Evolutionary conservation across 23 tunicate species (phyloP).

Genomic region (Aplidium turbinatum): DNA sequence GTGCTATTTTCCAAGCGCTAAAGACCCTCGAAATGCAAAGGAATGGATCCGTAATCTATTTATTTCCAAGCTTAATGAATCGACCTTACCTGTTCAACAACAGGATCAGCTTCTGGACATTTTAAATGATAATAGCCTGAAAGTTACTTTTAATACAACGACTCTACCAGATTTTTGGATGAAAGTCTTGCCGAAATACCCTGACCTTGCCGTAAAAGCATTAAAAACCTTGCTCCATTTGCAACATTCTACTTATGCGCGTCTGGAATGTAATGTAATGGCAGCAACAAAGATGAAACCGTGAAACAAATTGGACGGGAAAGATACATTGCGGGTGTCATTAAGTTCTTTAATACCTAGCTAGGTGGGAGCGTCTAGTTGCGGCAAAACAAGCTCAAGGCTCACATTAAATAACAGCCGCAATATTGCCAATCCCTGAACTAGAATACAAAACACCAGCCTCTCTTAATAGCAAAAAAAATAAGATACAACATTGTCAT

Average conservation of each 20-base stretch:
- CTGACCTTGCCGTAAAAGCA: constrained; percentile 52
- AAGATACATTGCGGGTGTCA: constrained; percentile 41
- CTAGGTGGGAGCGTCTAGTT: constrained; percentile 47
- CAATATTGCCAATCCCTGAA: no score
- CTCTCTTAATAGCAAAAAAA: no score
- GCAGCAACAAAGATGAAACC: constrained; percentile 57
- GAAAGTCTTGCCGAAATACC: constrained; percentile 43
- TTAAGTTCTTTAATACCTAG: constrained; percentile 26
- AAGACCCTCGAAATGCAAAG: constrained; percentile 46
- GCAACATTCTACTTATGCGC: constrained; percentile 60
- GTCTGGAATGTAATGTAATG: constrained; percentile 57
- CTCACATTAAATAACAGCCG: no score
- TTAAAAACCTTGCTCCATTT: constrained; percentile 54
- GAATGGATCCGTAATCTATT: constrained; percentile 58
- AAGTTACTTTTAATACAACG: constrained; percentile 34
- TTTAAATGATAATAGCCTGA: constrained; percentile 49
- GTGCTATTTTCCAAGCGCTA: constrained; percentile 36
- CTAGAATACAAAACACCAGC: no score
- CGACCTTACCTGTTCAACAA: constrained; percentile 43
- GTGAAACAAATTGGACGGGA: constrained; percentile 43
- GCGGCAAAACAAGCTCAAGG: constrained; percentile 34
- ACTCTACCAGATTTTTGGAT: constrained; percentile 59
- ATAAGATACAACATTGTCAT: no score
- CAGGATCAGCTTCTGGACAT: constrained; percentile 58
- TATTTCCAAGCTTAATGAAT: constrained; percentile 35